phyloP scores from a whole-genome alignment of 2,113 vertebrate genomes.

The Bos taurus region ARS-UCD2.0 NC_037334.1:63341001-63341500 shows the following conservation, averaged over 20 bases:
- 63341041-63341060: not conserved
- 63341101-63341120: not conserved
- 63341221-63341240: not conserved
- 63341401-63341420: not conserved
- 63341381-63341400: not conserved
- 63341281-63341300: not conserved
- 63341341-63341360: no score
- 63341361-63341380: not conserved
- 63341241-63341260: not conserved
- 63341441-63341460: not conserved
- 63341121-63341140: not conserved
- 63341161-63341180: fast-evolving
- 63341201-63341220: not conserved
- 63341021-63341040: not conserved
- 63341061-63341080: not conserved
- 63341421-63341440: not conserved
- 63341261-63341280: not conserved
- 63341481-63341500: not conserved
- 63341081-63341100: not conserved
- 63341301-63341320: not conserved
- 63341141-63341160: not conserved
- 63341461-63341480: not conserved
- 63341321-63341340: not conserved
- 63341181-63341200: not conserved
- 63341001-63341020: not conserved